phyloP scores from a whole-genome alignment of 2,797 vertebrate genomes.

The Carduelis carduelis region DNA sequence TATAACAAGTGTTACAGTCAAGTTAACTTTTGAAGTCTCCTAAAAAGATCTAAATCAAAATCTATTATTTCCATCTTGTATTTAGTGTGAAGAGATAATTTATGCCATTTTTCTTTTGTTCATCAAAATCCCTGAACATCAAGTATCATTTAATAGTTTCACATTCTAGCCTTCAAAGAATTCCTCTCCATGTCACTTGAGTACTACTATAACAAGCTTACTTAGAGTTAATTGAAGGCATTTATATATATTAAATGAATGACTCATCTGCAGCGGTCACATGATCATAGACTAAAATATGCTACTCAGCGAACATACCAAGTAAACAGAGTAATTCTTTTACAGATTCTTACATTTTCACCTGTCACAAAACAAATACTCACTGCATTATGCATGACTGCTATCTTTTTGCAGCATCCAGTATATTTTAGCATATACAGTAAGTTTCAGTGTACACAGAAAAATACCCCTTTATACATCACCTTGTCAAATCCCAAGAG shows the following conservation, averaged over 20 bases:
- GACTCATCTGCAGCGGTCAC: not conserved
- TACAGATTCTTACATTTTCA: not conserved
- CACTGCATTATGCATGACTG: not conserved
- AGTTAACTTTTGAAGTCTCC: constrained; percentile 31
- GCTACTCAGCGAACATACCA: not conserved
- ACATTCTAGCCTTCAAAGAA: not conserved
- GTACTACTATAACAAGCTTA: not conserved
- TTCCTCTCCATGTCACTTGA: not conserved
- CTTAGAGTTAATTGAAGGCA: not conserved
- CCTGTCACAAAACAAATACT: not conserved
- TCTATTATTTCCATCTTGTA: constrained; percentile 7
- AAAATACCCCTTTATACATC: not conserved
- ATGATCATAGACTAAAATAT: not conserved
- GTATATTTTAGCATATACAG: not conserved
- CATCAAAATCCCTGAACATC: not conserved
- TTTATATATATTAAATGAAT: not conserved
- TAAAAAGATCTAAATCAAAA: constrained; percentile 35
- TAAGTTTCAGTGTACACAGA: not conserved
- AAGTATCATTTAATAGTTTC: not conserved
- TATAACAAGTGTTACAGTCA: constrained; percentile 4
- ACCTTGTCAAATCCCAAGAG: not conserved
- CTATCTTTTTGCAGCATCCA: not conserved
- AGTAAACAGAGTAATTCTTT: not conserved
- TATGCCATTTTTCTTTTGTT: not conserved
- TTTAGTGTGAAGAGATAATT: not conserved